phyloP scores from a whole-genome alignment of 2,113 vertebrate genomes.

The Amphilophus citrinellus region DNA sequence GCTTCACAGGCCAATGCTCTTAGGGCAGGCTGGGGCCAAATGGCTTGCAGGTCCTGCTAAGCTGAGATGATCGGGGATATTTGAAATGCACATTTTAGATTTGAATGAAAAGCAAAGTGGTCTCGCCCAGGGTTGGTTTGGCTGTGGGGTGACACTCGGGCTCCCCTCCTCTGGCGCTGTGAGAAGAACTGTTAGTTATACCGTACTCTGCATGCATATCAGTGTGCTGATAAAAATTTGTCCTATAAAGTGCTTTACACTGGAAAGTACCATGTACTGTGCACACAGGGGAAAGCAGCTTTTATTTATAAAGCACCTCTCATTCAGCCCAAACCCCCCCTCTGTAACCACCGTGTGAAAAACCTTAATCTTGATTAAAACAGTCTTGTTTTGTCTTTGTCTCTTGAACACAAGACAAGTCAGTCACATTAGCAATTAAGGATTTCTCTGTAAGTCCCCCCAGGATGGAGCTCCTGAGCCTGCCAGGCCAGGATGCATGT shows the following conservation, averaged over 20 bases:
- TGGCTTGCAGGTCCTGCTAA: slow-evolving; percentile 60
- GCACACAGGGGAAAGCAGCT: neutral
- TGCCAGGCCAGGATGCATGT: slow-evolving; percentile 48
- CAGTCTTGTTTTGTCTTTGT: slow-evolving; percentile 2
- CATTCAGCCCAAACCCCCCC: neutral
- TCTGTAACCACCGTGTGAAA: neutral
- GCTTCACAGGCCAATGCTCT: slow-evolving; percentile 61
- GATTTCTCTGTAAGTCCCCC: slow-evolving; percentile 34
- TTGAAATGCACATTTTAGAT: slow-evolving; percentile 77
- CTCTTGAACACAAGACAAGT: neutral
- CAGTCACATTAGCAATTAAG: slow-evolving; percentile 57
- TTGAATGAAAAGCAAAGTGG: slow-evolving; percentile 72
- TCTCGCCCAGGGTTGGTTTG: slow-evolving; percentile 36
- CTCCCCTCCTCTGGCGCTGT: slow-evolving; percentile 10
- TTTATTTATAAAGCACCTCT: neutral
- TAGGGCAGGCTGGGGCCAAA: slow-evolving; percentile 52
- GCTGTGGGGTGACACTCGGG: slow-evolving; percentile 27
- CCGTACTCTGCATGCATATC: slow-evolving; percentile 28
- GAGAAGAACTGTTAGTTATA: slow-evolving; percentile 21
- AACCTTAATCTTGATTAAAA: neutral
- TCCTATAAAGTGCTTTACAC: neutral
- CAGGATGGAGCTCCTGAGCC: slow-evolving; percentile 48
- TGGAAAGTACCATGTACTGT: neutral
- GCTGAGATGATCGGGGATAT: slow-evolving; percentile 73
- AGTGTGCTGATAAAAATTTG: slow-evolving; percentile 3